Percentiles rank a stretch among this genome's conserved stretches.
Conservation (phyloP, 2,888 invertebrate genomes). For the Amitus sp. region DNA sequence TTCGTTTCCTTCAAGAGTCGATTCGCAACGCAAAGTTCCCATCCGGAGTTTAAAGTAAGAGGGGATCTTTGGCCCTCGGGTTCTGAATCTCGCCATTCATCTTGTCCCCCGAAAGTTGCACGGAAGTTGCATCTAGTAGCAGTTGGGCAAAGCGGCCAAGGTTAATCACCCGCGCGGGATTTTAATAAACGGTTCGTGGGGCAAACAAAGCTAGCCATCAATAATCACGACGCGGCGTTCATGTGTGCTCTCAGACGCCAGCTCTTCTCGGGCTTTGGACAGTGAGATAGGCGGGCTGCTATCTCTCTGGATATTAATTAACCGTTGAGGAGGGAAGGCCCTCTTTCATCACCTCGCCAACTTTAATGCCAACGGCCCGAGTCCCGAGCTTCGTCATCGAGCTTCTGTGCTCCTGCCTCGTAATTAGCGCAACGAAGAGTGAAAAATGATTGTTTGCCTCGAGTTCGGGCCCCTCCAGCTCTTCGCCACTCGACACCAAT, state of each 20-base stretch:
- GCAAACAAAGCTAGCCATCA: constrained; percentile 62
- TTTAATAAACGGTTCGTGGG: constrained; percentile 62
- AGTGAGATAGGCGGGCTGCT: constrained; percentile 63
- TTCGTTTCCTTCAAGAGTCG: too few relatives aligned
- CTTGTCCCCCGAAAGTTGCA: constrained; percentile 19
- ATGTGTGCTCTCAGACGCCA: constrained; percentile 43
- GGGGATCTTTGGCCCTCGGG: not conserved
- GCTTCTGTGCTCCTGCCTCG: not conserved
- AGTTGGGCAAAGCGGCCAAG: constrained; percentile 47
- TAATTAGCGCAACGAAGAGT: constrained; percentile 9
- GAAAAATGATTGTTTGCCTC: not conserved
- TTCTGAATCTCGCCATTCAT: constrained; percentile 17
- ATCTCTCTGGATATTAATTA: constrained; percentile 65
- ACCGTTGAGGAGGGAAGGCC: constrained; percentile 62
- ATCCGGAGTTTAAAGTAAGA: not conserved
- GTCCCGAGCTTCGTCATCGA: constrained; percentile 21
- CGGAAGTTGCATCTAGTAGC: constrained; percentile 44
- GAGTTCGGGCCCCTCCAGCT: too few relatives aligned
- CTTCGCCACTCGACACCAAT: too few relatives aligned
- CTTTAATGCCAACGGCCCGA: constrained; percentile 43
- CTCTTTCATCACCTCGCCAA: constrained; percentile 62
- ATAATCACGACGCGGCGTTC: constrained; percentile 51
- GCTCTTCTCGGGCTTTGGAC: constrained; percentile 48
- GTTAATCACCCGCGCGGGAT: constrained; percentile 59
- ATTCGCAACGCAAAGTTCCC: not conserved